Percentiles rank a stretch among this genome's conserved stretches.
Evolutionary conservation across 2,888 invertebrate genomes (phyloP).

Genomic region (Bellardia pandia): DNA sequence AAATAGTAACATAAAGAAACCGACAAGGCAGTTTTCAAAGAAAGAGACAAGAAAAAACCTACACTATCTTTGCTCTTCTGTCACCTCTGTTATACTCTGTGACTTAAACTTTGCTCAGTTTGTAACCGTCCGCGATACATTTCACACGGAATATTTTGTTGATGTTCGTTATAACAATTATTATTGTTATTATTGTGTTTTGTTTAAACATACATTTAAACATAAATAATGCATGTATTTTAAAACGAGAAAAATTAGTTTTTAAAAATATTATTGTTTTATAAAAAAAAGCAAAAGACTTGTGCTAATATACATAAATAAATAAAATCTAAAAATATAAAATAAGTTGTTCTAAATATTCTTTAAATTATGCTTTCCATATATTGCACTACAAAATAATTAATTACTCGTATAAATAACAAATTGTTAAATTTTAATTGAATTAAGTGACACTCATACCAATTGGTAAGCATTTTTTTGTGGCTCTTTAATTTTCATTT

Average conservation of each 20-base stretch:
- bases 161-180: neutral
- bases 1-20: too few relatives aligned
- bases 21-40: too few relatives aligned
- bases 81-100: too few relatives aligned
- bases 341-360: conserved; percentile 4
- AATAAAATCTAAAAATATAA: neutral
- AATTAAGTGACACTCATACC: neutral
- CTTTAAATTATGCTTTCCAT: neutral
- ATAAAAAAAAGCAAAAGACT: conserved; percentile 35
- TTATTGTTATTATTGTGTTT: neutral
- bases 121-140: neutral
- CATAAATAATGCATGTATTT: conserved; percentile 25
- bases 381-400: neutral
- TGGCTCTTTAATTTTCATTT: neutral
- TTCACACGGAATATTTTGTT: neutral
- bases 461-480: conserved; percentile 1
- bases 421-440: neutral
- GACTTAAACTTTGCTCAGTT: conserved; percentile 54
- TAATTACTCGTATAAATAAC: neutral
- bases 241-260: neutral
- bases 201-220: neutral
- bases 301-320: conserved; percentile 25
- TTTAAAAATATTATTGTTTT: conserved; percentile 14
- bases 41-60: too few relatives aligned
- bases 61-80: too few relatives aligned